phyloP scores from a whole-genome alignment of 2,113 vertebrate genomes.

The Percina caprodes region DNA sequence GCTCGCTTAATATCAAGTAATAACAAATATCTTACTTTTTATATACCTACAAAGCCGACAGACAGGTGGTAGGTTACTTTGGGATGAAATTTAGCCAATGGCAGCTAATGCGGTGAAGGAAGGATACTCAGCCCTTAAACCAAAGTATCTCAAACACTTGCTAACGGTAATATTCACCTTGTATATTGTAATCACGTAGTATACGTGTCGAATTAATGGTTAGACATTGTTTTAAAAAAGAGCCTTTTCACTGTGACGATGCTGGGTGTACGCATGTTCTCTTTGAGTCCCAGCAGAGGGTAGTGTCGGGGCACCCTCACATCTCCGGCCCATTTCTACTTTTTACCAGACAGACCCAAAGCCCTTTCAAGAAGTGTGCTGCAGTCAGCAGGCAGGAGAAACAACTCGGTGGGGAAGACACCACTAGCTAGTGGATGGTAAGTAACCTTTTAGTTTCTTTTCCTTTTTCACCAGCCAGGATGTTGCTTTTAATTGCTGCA shows the following conservation, averaged over 20 bases:
- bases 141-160: background rate
- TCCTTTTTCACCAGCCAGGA: background rate
- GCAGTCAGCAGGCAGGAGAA: conserved; percentile 32
- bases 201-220: background rate
- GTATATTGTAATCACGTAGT: background rate
- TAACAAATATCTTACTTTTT: conserved; percentile 12
- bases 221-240: background rate
- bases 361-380: conserved; percentile 36
- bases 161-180: background rate
- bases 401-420: background rate
- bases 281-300: conserved; percentile 61
- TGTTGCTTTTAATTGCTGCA: background rate
- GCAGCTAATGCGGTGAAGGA: conserved; percentile 37
- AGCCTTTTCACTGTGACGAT: background rate
- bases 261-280: conserved; percentile 4
- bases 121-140: conserved; percentile 22
- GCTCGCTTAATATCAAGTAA: background rate
- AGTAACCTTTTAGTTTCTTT: conserved; percentile 6
- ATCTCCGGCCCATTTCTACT: conserved; percentile 26
- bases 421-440: conserved; percentile 11
- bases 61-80: background rate
- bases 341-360: conserved; percentile 18
- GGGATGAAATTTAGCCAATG: conserved; percentile 24
- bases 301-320: conserved; percentile 23
- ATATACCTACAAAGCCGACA: background rate